Base-by-base conservation (phyloP, 2,797 vertebrate species). In the Telmatherina bonti region DNA sequence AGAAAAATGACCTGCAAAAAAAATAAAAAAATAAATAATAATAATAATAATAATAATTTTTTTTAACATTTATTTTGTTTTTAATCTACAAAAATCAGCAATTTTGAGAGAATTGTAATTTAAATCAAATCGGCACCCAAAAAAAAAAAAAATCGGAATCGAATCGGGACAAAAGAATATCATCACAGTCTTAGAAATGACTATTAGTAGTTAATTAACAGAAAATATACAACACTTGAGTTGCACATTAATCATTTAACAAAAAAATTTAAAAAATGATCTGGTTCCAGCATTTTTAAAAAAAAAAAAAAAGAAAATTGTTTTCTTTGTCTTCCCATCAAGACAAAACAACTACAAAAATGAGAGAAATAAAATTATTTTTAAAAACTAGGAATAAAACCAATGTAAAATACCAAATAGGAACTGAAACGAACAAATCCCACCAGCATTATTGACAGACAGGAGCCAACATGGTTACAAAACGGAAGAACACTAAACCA, bases 401-500 rank as follows among this genome's bases (percentile, higher is more conserved):
- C 3, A 2, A 24, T 49, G 10, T 12, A 10, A 24, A 9, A 53
- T 2, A 53, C 26, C 51, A 27, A 53, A 53, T 8, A 27, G 24
- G 5, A 15, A 5, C 16, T 13, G 24, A 53, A 53, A 41, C 29
- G 7, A 26, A 2, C 24, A 41, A 26, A 43, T 27, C 18, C 33
- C 7, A 22, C 1, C 18, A n/a, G 22, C 35, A 9, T 30, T 27
- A 47, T 38, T 5, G 51, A 55, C 22, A n/a, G 10, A 10, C 27
- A 2, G 8, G 1, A 22, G 18, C 35, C 29, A 43, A 57, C 49
- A 59, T 30, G 65, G 38, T 55, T n/a, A 69, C 60, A 63, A 47
- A 35, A 57, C n/a, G 43, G 61, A 33, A 27, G 56, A 38, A 62
- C 33, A 33, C 27, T 5, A 8, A 53, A 57, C 51, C 30, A 63